Conservation (phyloP, 2,888 invertebrate genomes). For the Caenorhabditis macrosperma region DNA sequence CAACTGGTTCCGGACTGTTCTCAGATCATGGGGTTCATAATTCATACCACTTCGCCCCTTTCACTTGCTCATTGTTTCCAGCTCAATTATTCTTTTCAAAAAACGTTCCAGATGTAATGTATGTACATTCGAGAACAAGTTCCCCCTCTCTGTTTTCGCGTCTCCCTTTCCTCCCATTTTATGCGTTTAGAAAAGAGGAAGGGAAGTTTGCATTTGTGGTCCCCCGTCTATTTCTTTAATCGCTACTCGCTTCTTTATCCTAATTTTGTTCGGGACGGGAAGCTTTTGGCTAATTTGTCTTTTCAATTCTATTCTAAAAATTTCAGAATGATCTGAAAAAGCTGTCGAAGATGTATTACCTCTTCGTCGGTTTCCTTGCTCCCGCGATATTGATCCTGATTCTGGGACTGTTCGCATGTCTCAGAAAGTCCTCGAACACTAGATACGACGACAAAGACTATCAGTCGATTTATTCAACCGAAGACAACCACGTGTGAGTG, state of each 20-base stretch:
- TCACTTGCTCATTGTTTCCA: conserved; percentile 14
- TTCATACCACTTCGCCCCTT: conserved; percentile 7
- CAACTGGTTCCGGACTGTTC: neutral
- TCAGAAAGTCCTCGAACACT: conserved; percentile 20
- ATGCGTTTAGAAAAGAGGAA: conserved; percentile 39
- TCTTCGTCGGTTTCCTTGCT: conserved; percentile 52
- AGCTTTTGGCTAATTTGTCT: too few species aligned
- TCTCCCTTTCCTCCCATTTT: conserved; percentile 12
- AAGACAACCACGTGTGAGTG: conserved; percentile 48
- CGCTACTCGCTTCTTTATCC: conserved; percentile 3
- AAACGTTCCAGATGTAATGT: conserved; percentile 55
- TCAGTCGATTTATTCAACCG: conserved; percentile 45
- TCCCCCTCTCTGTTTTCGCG: conserved; percentile 29
- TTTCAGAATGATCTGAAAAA: conserved; percentile 42
- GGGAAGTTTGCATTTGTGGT: conserved; percentile 30
- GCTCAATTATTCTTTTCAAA: conserved; percentile 24
- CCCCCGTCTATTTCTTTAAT: neutral
- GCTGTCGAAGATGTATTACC: conserved; percentile 43
- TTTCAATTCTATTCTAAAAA: conserved; percentile 16
- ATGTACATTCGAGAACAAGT: conserved; percentile 55
- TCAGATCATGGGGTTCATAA: conserved; percentile 22
- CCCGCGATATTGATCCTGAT: conserved; percentile 52
- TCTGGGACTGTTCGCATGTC: conserved; percentile 48
- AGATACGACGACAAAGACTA: conserved; percentile 55
- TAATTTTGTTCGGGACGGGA: neutral